Conservation (phyloP, 2,888 invertebrate genomes). For the Thysanoteuthis rhombus region DNA sequence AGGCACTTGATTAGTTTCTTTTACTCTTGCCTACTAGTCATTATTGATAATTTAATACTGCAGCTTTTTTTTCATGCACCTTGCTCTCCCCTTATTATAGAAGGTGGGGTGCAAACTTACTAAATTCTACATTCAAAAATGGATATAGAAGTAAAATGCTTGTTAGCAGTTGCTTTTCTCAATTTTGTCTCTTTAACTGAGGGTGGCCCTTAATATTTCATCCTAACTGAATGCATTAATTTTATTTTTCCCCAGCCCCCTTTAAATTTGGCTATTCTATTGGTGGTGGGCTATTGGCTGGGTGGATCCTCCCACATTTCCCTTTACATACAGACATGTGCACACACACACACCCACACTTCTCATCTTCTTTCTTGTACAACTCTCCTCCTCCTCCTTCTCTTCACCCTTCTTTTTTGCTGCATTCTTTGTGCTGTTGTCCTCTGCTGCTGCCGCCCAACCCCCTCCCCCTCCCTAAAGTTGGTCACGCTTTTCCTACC, state of each 20-base stretch:
- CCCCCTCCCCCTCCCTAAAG: background rate
- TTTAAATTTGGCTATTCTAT: too few species aligned
- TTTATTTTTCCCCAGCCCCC: background rate
- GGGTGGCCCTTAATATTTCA: background rate
- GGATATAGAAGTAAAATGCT: background rate
- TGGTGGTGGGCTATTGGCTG: too few species aligned
- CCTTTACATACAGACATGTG: too few species aligned
- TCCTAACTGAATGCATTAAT: background rate
- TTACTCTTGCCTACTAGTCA: background rate
- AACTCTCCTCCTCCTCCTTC: background rate
- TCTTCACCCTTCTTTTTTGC: background rate
- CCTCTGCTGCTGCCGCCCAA: conserved; percentile 12
- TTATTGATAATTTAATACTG: too few species aligned
- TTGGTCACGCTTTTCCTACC: background rate
- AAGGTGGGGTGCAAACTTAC: background rate
- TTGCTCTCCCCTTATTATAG: background rate
- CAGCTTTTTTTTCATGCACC: background rate
- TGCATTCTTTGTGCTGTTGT: background rate
- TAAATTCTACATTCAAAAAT: background rate
- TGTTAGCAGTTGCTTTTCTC: too few species aligned
- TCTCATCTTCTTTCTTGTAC: background rate
- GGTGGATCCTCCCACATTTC: too few species aligned
- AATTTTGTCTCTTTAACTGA: background rate
- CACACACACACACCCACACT: background rate
- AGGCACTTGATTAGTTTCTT: background rate